phyloP scores from a whole-genome alignment of 2,888 invertebrate genomes.

The Nysson spinosus region DNA sequence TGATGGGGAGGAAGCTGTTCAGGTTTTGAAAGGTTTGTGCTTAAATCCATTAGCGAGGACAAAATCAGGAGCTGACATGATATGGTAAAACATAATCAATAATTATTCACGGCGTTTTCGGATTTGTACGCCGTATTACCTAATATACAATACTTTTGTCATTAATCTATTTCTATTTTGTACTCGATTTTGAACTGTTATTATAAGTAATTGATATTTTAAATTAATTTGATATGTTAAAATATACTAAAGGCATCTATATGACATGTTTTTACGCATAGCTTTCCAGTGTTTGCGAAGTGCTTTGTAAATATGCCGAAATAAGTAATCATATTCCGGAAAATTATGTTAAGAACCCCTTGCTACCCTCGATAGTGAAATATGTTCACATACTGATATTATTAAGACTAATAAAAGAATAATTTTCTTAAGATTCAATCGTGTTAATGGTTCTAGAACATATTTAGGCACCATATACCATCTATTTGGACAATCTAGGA shows the following conservation, averaged over 20 bases:
- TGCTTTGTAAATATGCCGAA: constrained; percentile 34
- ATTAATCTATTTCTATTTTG: neutral
- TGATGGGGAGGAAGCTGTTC: constrained; percentile 70
- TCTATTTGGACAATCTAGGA: too few species aligned
- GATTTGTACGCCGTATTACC: too few species aligned
- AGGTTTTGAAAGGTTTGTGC: constrained; percentile 69
- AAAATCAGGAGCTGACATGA: constrained; percentile 70
- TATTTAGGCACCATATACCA: too few species aligned
- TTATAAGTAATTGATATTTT: too few species aligned
- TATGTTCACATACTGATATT: too few species aligned
- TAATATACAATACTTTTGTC: neutral
- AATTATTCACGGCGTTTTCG: neutral
- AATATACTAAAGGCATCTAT: too few species aligned
- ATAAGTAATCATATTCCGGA: constrained; percentile 19
- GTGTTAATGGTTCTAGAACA: too few species aligned
- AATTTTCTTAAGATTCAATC: too few species aligned
- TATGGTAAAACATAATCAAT: constrained; percentile 63
- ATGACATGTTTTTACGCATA: neutral
- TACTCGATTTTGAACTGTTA: too few species aligned
- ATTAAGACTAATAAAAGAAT: too few species aligned
- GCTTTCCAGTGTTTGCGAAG: neutral
- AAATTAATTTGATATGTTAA: neutral
- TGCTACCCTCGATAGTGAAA: constrained; percentile 43
- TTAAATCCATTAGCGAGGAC: constrained; percentile 72
- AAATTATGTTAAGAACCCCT: constrained; percentile 29